Evolutionary conservation across 1,140 invertebrate species (phyloP), one percentile per base, ranked within the genome.

Genomic region (Brachionus manjavacas): DNA sequence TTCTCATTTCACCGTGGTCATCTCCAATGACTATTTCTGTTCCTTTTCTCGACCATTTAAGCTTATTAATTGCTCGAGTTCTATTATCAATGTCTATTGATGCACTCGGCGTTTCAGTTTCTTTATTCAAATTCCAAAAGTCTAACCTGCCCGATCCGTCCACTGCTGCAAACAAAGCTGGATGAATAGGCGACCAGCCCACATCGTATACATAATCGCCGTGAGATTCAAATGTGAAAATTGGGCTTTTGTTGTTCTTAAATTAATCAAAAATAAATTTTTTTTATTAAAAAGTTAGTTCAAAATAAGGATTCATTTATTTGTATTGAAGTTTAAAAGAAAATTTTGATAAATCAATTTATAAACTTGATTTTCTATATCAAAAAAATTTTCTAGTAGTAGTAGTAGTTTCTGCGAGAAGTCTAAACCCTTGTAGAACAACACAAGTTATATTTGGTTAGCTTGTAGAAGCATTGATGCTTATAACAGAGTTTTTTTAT

Each of bases 141-240:
- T 98, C 96, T 84, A 99, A 91, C 84, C 94, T 91, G 16, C 97
- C 97, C 85, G 93, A 93, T 80, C 95, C 95, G 90, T 99, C 96
- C 11, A 96, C 96, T 86, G 95, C 93, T 6, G 96, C 96, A 91
- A 99, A 99, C 0, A 99, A 90, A 35, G 97, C 95, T 2, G 98
- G 98, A 92, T 99, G 95, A 64, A 94, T 93, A 11, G 98, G 97
- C 14, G 96, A 99, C 98, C 98, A 99, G 84, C 94, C 94, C 8
- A 96, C 96, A 90, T 99, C 97, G 88, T 95, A 94, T 31, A 99
- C 94, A 90, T 99, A 99, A 89, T 99, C 96, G 52, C 94, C 94
- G 89, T 96, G 97, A 88, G 98, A 95, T 89, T 99, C 96, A 91
- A 99, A 99, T 16, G 96, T 97, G 88, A 98, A 96, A 28, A 99